Evolutionary conservation across 2,888 invertebrate genomes (phyloP).

Genomic region (Apeira syringaria): DNA sequence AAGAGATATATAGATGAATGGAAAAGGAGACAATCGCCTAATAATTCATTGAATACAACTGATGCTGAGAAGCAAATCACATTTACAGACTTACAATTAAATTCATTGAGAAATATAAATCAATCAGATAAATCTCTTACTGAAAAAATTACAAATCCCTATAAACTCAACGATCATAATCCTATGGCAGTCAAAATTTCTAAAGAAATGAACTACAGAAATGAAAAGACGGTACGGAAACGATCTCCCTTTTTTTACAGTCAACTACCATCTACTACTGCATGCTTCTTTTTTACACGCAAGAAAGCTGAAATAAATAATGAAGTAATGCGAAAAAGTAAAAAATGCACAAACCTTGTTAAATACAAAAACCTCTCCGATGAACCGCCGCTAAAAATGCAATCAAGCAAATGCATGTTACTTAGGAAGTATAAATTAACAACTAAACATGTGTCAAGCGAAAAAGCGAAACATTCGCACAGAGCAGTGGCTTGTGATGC

Average conservation of each 20-base stretch:
- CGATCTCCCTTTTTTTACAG: constrained; percentile 25
- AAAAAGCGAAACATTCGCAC: constrained; percentile 8
- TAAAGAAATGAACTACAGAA: not conserved
- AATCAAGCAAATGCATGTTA: constrained; percentile 55
- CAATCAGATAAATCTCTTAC: constrained; percentile 23
- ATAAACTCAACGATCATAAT: not conserved
- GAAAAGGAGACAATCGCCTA: constrained; percentile 32
- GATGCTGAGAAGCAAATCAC: constrained; percentile 52
- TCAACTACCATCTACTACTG: constrained; percentile 34
- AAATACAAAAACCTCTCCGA: constrained; percentile 57
- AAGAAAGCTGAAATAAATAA: constrained; percentile 31
- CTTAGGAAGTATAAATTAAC: constrained; percentile 46
- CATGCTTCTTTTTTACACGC: constrained; percentile 50
- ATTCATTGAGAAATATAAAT: constrained; percentile 32
- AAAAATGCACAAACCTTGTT: constrained; percentile 66
- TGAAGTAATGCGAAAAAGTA: constrained; percentile 54
- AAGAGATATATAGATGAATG: constrained; percentile 25
- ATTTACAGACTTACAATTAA: constrained; percentile 51
- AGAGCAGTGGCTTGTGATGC: constrained; percentile 30
- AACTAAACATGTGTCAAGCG: constrained; percentile 22
- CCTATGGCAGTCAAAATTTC: not conserved
- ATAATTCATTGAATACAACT: constrained; percentile 35
- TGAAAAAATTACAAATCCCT: constrained; percentile 31
- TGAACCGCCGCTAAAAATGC: constrained; percentile 57
- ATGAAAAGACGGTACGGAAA: constrained; percentile 11